A percentile compares a stretch with the other conserved stretches of the same genome.
These are phyloP conservation scores for Zapus hudsonius DNA, from an alignment of 2,113 vertebrate genomes.

Conservation along the genomic window DNA sequence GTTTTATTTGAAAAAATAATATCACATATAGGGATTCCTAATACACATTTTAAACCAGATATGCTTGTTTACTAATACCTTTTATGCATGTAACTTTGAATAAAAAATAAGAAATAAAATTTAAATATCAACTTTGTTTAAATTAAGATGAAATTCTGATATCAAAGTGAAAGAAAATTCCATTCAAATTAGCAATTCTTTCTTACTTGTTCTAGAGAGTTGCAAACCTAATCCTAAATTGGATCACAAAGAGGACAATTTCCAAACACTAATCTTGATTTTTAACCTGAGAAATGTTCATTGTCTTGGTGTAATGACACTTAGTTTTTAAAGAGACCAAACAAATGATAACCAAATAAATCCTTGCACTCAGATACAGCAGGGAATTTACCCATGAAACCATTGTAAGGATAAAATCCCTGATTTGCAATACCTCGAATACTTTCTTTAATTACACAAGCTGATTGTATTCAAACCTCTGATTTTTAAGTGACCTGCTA, in stretches of 20 bases:
- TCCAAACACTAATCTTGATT: neutral
- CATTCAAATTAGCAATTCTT: neutral
- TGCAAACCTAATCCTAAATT: neutral
- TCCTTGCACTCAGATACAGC: too few species aligned
- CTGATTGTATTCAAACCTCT: too few species aligned
- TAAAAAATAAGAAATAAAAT: neutral
- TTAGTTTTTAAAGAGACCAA: slow-evolving; percentile 44
- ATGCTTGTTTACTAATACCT: neutral
- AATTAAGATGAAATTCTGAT: neutral
- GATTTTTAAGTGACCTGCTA: too few species aligned
- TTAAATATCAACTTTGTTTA: neutral
- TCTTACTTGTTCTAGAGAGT: neutral
- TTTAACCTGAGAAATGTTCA: slow-evolving; percentile 1
- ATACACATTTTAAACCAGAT: slow-evolving; percentile 7
- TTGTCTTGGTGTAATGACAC: slow-evolving; percentile 41
- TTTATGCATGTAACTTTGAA: slow-evolving; percentile 35
- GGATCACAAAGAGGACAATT: neutral
- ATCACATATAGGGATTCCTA: neutral
- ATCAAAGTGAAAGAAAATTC: neutral
- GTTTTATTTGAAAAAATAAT: neutral
- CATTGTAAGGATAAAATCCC: too few species aligned
- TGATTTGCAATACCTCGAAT: too few species aligned
- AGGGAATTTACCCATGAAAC: too few species aligned
- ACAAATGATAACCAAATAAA: too few species aligned
- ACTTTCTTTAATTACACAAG: too few species aligned